phyloP scores from a whole-genome alignment of 1,140 invertebrate species.

The Heliconius hermathena region DNA sequence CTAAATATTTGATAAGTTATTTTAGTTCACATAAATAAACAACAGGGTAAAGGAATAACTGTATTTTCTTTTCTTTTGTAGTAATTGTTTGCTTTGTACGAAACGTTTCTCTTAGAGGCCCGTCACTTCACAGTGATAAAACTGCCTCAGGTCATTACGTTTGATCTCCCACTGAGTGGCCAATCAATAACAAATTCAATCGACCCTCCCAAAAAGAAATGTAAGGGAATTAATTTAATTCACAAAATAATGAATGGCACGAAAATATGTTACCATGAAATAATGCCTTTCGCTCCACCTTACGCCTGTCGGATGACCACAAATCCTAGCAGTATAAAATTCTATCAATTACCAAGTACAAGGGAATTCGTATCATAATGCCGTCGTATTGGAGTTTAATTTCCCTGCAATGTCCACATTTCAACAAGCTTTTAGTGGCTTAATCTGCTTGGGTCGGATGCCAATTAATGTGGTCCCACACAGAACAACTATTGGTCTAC shows the following conservation, averaged over 20 bases:
- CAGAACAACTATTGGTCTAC: slow-evolving; percentile 50
- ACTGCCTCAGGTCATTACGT: slow-evolving; percentile 1
- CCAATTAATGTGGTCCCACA: slow-evolving; percentile 73
- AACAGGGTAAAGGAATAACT: background rate
- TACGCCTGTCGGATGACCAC: slow-evolving; percentile 54
- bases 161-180: slow-evolving; percentile 6
- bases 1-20: slow-evolving; percentile 9
- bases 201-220: slow-evolving; percentile 26
- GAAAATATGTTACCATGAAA: slow-evolving; percentile 59
- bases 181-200: slow-evolving; percentile 31
- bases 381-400: slow-evolving; percentile 35
- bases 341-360: slow-evolving; percentile 40
- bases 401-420: slow-evolving; percentile 50
- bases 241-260: slow-evolving; percentile 47
- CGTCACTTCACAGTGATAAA: slow-evolving; percentile 2
- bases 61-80: background rate
- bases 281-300: slow-evolving; percentile 57
- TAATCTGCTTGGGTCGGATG: slow-evolving; percentile 72
- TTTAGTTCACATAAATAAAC: background rate
- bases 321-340: slow-evolving; percentile 49
- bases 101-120: background rate
- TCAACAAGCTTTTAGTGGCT: slow-evolving; percentile 64
- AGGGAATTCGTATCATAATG: slow-evolving; percentile 46
- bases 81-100: background rate
- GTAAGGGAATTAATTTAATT: slow-evolving; percentile 34